Evolutionary conservation across 2,888 invertebrate species (phyloP).

Genomic region (Lottia scabra): DNA sequence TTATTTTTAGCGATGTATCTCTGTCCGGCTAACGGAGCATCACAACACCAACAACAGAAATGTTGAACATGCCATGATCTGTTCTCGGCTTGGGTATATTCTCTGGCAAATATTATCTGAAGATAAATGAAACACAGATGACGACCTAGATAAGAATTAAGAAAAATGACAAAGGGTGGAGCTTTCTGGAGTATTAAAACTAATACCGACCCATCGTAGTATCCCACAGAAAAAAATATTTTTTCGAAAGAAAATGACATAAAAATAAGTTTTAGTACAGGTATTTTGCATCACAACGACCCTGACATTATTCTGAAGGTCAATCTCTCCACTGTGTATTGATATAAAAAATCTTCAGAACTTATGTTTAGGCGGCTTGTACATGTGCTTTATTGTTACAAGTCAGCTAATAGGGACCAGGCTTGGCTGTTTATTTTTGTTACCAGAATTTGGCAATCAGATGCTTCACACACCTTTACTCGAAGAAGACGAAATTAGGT

Average conservation of each 20-base stretch:
- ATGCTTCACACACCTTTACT: too few species aligned
- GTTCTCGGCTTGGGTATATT: slow-evolving; percentile 60
- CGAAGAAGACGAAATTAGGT: too few species aligned
- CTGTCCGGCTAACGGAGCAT: slow-evolving; percentile 55
- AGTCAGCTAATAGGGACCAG: too few species aligned
- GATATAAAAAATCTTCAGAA: slow-evolving; percentile 2
- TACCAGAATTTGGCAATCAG: too few species aligned
- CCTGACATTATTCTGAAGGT: too few species aligned
- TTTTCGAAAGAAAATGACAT: too few species aligned
- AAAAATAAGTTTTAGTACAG: too few species aligned
- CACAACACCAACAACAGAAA: slow-evolving; percentile 62
- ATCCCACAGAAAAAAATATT: too few species aligned
- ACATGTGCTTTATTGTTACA: background rate
- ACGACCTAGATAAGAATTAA: background rate
- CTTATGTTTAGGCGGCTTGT: background rate
- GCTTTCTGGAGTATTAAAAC: too few species aligned
- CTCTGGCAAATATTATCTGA: slow-evolving; percentile 58
- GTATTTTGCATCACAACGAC: too few species aligned
- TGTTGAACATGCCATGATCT: slow-evolving; percentile 60
- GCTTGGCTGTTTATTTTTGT: too few species aligned
- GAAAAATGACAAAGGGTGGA: background rate
- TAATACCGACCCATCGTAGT: too few species aligned
- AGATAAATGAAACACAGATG: background rate
- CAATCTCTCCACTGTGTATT: background rate
- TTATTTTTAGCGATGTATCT: slow-evolving; percentile 60